Base-by-base conservation (phyloP, 2,888 invertebrate genomes). In the Heliconius sara region DNA sequence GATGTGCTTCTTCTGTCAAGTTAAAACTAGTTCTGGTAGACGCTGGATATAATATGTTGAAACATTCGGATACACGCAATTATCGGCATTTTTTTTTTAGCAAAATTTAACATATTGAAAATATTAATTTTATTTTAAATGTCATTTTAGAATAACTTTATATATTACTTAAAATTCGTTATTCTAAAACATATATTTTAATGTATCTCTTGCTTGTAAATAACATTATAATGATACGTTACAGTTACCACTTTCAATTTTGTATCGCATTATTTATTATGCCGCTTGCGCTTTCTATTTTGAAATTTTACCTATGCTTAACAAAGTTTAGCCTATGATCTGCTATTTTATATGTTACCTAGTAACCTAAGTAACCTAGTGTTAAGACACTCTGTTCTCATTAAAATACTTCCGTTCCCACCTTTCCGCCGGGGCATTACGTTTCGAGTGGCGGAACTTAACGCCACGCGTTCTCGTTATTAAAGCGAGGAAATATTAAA, bases 261-360 rank as follows among this genome's bases (percentile, higher is more conserved):
- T 89, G 89, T 88, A 87, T 87, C 60, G 85, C 87, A 88, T 89
- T 89, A 89, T 90, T 87, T 79, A 68, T 89, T 87, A 85, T 84
- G 85, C 86, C 84, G 88, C 85, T 67, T 75, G 84, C 86, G 89
- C 92, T 93, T 93, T 93, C 93, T 88, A 91, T 90, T 89, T 87
- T 89, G 83, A 82, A 86, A 84, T 90, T 89, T 89, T 85, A 84
- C 84, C 85, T 86, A 84, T 86, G 85, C 83, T 43, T 79, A 60
- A 60, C 82, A 77, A 72, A 81, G 80, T 77, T 76, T 77, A 39
- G 63, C 39, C 25, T 65, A 6, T 63, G 63, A 65, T 74, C 43
- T 43, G n/a, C 4, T 74, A 19, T 74, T 65, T 19, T n/a, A 52
- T n/a, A 72, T 34, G 13, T 27, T 27, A 2, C 27, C 27, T 27